Conservation (phyloP, 2,888 invertebrate genomes). For the Mactromeris polynyma region DNA sequence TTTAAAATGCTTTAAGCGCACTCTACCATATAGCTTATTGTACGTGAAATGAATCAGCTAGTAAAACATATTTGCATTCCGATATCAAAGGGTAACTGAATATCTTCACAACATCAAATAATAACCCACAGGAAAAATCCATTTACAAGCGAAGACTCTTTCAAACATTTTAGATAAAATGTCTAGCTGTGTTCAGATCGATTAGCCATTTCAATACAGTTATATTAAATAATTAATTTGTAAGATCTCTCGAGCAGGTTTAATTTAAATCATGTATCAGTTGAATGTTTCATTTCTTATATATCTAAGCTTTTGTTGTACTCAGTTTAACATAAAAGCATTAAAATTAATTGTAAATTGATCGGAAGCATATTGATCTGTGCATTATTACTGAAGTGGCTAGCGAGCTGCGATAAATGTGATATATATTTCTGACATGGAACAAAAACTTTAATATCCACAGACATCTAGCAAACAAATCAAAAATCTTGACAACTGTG, state of each 20-base stretch:
- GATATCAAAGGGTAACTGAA: conserved; percentile 14
- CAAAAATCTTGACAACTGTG: neutral
- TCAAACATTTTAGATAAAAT: conserved; percentile 11
- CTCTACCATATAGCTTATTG: conserved; percentile 12
- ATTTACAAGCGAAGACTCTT: conserved; percentile 1
- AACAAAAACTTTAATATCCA: neutral
- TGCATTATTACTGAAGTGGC: neutral
- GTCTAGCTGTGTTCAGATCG: neutral
- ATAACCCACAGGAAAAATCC: conserved; percentile 3
- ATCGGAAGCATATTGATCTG: neutral
- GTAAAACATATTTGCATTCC: conserved; percentile 1
- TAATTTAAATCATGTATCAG: too few relatives aligned
- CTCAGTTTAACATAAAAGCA: neutral
- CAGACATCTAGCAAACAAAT: conserved; percentile 5
- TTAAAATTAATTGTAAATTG: neutral
- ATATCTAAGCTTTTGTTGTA: too few relatives aligned
- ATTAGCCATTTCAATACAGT: conserved; percentile 3
- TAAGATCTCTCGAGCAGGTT: neutral
- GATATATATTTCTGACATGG: neutral
- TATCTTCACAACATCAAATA: neutral
- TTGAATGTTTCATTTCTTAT: too few relatives aligned
- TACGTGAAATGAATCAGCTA: conserved; percentile 15
- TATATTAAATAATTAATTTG: conserved; percentile 7
- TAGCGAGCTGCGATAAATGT: neutral
- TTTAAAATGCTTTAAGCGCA: neutral